These are phyloP conservation scores for Scytalopus superciliaris DNA, from an alignment of 2,113 vertebrate genomes.

Conservation along the genomic window DNA sequence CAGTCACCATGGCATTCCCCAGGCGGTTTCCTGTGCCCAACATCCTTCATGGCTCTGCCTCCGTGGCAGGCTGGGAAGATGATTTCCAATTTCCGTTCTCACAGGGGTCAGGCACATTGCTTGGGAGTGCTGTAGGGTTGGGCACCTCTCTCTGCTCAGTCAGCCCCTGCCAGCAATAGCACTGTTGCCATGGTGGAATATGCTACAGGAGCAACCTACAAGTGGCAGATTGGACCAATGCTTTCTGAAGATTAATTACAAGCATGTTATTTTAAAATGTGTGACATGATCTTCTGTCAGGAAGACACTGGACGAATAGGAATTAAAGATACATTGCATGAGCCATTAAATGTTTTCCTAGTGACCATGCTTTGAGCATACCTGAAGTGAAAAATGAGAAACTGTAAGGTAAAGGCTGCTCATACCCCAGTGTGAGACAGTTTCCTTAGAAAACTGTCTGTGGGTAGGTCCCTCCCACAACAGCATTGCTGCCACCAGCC, in stretches of 20 bases:
- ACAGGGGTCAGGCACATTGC: background rate
- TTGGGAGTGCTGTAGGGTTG: accelerated
- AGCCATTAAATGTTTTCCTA: background rate
- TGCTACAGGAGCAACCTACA: background rate
- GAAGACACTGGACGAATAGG: background rate
- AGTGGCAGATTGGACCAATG: background rate
- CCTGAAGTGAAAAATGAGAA: background rate
- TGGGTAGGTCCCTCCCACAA: background rate
- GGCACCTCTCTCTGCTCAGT: accelerated
- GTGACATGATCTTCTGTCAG: background rate
- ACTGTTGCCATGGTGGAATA: background rate
- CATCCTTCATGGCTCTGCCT: background rate
- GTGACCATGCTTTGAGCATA: background rate
- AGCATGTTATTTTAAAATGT: background rate
- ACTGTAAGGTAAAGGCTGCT: background rate
- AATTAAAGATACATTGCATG: background rate
- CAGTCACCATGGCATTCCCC: accelerated
- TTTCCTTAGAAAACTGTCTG: background rate
- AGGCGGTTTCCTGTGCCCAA: background rate
- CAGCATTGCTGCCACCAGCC: background rate
- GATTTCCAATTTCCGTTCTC: background rate
- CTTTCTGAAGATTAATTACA: background rate
- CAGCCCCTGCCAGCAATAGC: background rate
- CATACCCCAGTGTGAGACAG: accelerated
- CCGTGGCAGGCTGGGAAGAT: background rate